Percentiles rank a stretch among this genome's conserved stretches.
phyloP scores from a whole-genome alignment of 2,888 invertebrate species.

The Drosophila antonietae region DNA sequence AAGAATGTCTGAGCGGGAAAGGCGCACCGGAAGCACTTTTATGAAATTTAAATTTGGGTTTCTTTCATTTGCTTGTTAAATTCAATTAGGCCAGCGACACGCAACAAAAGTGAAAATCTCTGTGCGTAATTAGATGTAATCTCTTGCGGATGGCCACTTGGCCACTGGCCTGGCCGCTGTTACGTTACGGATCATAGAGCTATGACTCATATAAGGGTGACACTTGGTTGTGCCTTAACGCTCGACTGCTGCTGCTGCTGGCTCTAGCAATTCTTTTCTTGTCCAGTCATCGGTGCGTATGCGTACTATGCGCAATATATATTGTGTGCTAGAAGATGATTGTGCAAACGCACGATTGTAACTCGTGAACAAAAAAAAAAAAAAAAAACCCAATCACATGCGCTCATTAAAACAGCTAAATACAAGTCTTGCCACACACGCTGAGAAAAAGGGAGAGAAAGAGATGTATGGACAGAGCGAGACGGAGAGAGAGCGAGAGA shows the following conservation, averaged over 20 bases:
- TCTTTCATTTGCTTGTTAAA: slow-evolving; percentile 38
- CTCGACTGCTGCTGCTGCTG: slow-evolving; percentile 32
- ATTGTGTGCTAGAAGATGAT: slow-evolving; percentile 19
- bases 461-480: too few species aligned
- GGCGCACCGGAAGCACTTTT: slow-evolving; percentile 48
- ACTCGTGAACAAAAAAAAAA: not conserved
- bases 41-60: slow-evolving; percentile 36
- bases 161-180: slow-evolving; percentile 11
- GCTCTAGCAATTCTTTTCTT: not conserved
- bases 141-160: slow-evolving; percentile 24
- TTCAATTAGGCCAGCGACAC: slow-evolving; percentile 60
- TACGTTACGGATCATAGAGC: not conserved
- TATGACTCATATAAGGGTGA: slow-evolving; percentile 23
- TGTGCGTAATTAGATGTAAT: slow-evolving; percentile 74
- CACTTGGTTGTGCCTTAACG: slow-evolving; percentile 42
- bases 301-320: slow-evolving; percentile 39
- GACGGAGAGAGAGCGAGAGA: too few species aligned
- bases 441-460: too few species aligned
- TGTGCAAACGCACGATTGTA: slow-evolving; percentile 27
- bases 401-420: slow-evolving; percentile 23
- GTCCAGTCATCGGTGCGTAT: slow-evolving; percentile 61
- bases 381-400: slow-evolving; percentile 24
- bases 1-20: slow-evolving; percentile 2
- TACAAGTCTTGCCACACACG: slow-evolving; percentile 29
- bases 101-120: slow-evolving; percentile 68